A percentile compares a stretch with the other conserved stretches of the same genome.
Evolutionary conservation across 2,888 invertebrate species (phyloP).

Genomic region (Trissolcus japonicus): DNA sequence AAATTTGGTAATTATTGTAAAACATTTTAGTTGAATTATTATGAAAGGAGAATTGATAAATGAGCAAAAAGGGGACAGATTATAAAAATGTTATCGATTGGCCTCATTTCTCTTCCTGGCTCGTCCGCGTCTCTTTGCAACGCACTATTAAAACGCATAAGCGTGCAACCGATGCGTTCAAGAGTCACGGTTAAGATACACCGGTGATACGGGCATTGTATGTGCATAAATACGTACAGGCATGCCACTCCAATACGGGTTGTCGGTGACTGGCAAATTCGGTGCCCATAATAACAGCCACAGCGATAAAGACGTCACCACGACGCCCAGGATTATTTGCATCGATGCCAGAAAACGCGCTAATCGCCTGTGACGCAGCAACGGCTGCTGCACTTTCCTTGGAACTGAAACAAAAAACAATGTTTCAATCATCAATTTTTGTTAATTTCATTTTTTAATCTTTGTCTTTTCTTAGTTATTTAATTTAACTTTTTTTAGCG

Average conservation of each 20-base stretch:
- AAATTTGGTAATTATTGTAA: background rate
- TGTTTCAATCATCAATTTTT: background rate
- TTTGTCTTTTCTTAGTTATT: background rate
- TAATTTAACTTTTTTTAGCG: no score
- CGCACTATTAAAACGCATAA: conserved; percentile 34
- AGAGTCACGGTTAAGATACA: conserved; percentile 34
- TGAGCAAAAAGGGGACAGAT: no score
- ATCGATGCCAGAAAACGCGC: conserved; percentile 77
- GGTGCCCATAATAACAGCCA: conserved; percentile 81
- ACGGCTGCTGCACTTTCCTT: conserved; percentile 77
- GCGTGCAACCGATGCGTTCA: conserved; percentile 33
- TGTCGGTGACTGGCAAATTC: conserved; percentile 79
- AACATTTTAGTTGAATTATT: no score
- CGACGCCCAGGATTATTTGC: conserved; percentile 78
- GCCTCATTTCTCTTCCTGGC: conserved; percentile 34
- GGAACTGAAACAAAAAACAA: conserved; percentile 74
- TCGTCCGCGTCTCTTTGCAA: conserved; percentile 38
- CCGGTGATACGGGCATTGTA: conserved; percentile 38
- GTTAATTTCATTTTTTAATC: no score
- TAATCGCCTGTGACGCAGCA: conserved; percentile 77
- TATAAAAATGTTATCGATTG: conserved; percentile 41
- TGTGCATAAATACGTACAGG: conserved; percentile 76
- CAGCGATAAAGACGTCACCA: conserved; percentile 78
- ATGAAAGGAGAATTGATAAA: conserved; percentile 4
- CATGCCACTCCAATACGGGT: conserved; percentile 82